These are phyloP conservation scores for Drosophila bifasciata DNA, from an alignment of 1,140 invertebrate genomes.

Conservation along the genomic window DNA sequence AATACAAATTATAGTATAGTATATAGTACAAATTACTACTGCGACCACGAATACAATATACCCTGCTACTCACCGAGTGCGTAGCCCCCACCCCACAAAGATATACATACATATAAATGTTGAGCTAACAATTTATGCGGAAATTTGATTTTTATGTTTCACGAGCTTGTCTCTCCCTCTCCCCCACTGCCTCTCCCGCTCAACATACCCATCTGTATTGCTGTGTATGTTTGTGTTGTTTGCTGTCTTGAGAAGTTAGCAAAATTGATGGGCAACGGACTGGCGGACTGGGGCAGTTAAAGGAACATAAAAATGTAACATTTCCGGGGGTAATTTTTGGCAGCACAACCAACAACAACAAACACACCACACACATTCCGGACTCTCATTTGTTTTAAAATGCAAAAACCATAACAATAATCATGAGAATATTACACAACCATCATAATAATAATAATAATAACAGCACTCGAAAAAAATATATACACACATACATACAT, in stretches of 20 bases:
- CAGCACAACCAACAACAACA: too few relatives aligned
- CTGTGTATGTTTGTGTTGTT: too few relatives aligned
- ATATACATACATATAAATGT: slow-evolving; percentile 50
- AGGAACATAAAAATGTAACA: slow-evolving; percentile 62
- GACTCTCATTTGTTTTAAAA: slow-evolving; percentile 67
- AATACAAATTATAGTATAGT: too few relatives aligned
- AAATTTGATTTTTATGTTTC: slow-evolving; percentile 76
- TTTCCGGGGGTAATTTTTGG: slow-evolving; percentile 62
- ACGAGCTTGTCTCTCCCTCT: slow-evolving; percentile 16
- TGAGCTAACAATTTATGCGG: slow-evolving; percentile 71
- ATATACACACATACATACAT: too few relatives aligned
- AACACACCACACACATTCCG: slow-evolving; percentile 18
- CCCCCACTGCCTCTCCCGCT: neutral
- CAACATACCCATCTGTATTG: neutral
- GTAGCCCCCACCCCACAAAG: neutral
- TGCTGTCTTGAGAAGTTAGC: slow-evolving; percentile 43
- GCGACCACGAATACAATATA: slow-evolving; percentile 5
- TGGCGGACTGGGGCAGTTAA: slow-evolving; percentile 63
- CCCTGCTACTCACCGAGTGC: neutral
- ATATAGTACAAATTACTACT: too few relatives aligned
- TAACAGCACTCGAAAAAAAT: slow-evolving; percentile 30
- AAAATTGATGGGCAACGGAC: slow-evolving; percentile 70
- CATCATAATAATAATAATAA: slow-evolving; percentile 65
- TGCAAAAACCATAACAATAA: slow-evolving; percentile 75
- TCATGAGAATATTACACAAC: slow-evolving; percentile 69